phyloP scores from a whole-genome alignment of 1,140 invertebrate genomes.

The Euwallacea similis region DNA sequence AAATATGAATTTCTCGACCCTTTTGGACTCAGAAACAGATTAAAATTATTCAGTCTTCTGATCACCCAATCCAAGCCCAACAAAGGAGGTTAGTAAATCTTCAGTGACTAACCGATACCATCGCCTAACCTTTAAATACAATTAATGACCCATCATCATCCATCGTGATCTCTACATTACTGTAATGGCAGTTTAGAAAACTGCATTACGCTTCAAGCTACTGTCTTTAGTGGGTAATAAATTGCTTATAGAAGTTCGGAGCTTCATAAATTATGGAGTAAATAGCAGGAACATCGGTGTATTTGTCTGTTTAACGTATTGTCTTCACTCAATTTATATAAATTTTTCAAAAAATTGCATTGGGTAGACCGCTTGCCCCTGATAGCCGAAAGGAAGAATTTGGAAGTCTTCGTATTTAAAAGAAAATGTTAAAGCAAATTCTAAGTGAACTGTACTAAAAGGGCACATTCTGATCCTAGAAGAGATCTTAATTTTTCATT shows the following conservation, averaged over 20 bases:
- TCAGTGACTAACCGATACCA: too few species aligned
- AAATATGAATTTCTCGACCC: too few species aligned
- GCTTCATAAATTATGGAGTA: slow-evolving; percentile 29
- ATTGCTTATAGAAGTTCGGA: slow-evolving; percentile 10
- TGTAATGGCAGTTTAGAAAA: slow-evolving; percentile 26
- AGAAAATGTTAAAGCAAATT: background rate
- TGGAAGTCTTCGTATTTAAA: background rate
- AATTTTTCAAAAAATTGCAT: background rate
- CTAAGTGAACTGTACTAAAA: background rate
- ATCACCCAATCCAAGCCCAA: too few species aligned
- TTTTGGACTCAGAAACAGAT: too few species aligned
- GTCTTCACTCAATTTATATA: background rate
- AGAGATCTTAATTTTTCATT: too few species aligned
- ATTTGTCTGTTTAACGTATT: background rate
- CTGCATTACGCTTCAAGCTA: slow-evolving; percentile 34
- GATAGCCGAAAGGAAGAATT: background rate
- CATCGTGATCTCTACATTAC: too few species aligned
- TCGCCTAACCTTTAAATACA: too few species aligned
- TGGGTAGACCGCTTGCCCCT: background rate
- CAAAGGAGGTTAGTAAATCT: too few species aligned
- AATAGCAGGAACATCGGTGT: background rate
- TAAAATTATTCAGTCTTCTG: too few species aligned
- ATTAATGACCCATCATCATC: too few species aligned
- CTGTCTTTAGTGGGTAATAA: slow-evolving; percentile 33
- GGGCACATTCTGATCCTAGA: too few species aligned